Evolutionary conservation across 2,797 vertebrate genomes (phyloP), one percentile per base, ranked within the genome.

Genomic region (Heliangelus exortis): DNA sequence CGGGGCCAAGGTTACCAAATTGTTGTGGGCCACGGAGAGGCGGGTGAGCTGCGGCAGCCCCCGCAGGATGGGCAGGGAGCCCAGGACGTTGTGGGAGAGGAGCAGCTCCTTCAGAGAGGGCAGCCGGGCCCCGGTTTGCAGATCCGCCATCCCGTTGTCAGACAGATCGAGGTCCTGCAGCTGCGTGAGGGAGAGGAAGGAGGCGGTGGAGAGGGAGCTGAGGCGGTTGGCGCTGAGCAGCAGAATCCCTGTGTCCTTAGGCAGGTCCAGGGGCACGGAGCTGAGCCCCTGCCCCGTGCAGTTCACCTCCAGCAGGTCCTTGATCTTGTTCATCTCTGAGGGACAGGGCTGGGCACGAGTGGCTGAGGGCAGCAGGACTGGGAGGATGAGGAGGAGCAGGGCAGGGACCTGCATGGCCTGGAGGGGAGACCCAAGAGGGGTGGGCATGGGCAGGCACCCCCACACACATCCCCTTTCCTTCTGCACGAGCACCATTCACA

Each of bases 111-210:
- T 97, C 87, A 98, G 97, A 54, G 99, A 93, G 1, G 95, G 98
- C 90, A 98, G 94, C 11, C 96, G 97, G 55, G 98, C 93, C n/a
- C 97, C 98, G 0, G 97, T 95, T 12, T 97, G 95, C 94, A 99
- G 98, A 2, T 97, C 96, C 10, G 76, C 94, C 79, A 99, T 97
- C 91, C 97, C 97, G 75, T 99, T 99, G 55, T 98, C 97, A 5
- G 99, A 99, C 61, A 99, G 98, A 95, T 99, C 99, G 39, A 99
- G 97, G 93, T 99, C 99, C 53, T 98, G 96, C 87, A 99, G 98
- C 77, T 97, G 84, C 25, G 93, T 29, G 72, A 99, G 97, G 62
- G 98, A 95, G 53, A 90, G 95, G 95, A 99, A 99, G 77, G 98
- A 96, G 2, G 98, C 90, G 0, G 97, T 96, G 20, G 99, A 99